These are phyloP conservation scores for Oedothorax gibbosus DNA, from an alignment of 1,140 invertebrate genomes.

Conservation along the genomic window DNA sequence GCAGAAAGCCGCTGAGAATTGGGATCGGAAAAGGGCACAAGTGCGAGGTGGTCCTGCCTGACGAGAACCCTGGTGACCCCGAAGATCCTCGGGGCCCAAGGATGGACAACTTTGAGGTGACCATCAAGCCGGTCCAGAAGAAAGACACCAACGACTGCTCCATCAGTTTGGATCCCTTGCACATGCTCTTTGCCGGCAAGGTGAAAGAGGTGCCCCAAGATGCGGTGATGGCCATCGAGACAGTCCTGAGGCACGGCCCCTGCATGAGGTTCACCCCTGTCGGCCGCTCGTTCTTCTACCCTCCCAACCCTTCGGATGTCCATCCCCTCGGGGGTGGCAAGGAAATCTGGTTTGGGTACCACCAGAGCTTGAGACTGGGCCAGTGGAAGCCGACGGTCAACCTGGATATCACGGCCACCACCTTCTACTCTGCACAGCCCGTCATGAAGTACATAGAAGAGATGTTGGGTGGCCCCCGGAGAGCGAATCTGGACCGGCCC, in stretches of 20 bases:
- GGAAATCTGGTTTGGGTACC: conserved; percentile 62
- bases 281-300: conserved; percentile 60
- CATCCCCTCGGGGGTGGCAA: conserved; percentile 44
- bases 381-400: conserved; percentile 61
- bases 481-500: not conserved
- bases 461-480: conserved; percentile 1
- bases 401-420: conserved; percentile 55
- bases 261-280: conserved; percentile 50
- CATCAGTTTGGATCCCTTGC: conserved; percentile 47
- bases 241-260: conserved; percentile 50
- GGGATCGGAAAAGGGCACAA: not conserved
- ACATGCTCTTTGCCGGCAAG: conserved; percentile 26
- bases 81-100: not conserved
- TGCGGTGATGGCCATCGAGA: conserved; percentile 57
- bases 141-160: conserved; percentile 30
- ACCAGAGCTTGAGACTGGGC: conserved; percentile 57
- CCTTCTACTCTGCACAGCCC: conserved; percentile 39
- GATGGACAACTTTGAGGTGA: conserved; percentile 31
- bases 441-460: conserved; percentile 45
- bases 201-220: conserved; percentile 36
- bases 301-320: not conserved
- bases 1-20: conserved; percentile 14
- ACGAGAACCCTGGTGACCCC: not conserved
- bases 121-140: conserved; percentile 39
- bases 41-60: not conserved